Evolutionary conservation across 2,113 vertebrate species (phyloP).

Genomic region (Rhipidura dahli): DNA sequence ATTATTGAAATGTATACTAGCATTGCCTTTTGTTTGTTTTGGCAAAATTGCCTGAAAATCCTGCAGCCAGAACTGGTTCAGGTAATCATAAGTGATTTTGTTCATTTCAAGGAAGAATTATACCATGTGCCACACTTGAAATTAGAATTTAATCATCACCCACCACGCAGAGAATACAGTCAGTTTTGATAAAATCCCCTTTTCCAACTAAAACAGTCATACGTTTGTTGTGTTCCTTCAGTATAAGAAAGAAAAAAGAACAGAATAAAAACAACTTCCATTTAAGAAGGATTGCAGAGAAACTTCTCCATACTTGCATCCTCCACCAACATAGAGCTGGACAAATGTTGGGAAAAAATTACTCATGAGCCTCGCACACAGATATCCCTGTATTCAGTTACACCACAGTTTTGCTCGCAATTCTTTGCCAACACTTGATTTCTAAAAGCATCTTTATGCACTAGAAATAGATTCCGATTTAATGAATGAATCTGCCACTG

Average conservation of each 20-base stretch:
- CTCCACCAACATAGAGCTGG: neutral
- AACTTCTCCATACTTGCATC: neutral
- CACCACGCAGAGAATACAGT: neutral
- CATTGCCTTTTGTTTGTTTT: neutral
- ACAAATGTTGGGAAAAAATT: neutral
- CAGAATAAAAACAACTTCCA: neutral
- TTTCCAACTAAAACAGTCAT: neutral
- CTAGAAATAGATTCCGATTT: neutral
- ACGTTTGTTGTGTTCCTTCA: fast-evolving
- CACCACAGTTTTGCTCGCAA: neutral
- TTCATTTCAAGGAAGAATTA: neutral
- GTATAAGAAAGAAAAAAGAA: neutral
- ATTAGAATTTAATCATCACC: neutral
- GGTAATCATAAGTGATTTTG: neutral
- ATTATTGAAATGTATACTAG: neutral
- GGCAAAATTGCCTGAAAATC: neutral
- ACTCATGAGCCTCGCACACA: neutral
- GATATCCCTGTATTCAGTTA: neutral
- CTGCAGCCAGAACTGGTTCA: neutral
- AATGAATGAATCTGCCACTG: neutral
- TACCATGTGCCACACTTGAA: neutral
- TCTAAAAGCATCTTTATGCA: neutral
- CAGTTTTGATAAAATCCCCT: neutral
- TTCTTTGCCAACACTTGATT: neutral
- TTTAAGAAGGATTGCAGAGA: neutral